Conservation (phyloP, 2,797 vertebrate genomes). For the Alfaro cultratus region DNA sequence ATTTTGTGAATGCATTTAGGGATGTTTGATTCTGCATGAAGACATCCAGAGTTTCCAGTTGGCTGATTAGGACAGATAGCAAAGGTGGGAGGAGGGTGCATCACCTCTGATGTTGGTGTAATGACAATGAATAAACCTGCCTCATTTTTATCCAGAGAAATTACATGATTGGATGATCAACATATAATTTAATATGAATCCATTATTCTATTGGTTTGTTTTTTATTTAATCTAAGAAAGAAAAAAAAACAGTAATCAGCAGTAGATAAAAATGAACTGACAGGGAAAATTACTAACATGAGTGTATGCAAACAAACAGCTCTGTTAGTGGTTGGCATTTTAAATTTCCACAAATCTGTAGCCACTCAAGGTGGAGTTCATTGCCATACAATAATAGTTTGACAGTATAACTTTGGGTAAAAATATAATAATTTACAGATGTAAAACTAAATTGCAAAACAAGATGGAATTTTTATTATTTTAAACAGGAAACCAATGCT, state of each 20-base stretch:
- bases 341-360: conserved; percentile 17
- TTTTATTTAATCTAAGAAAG: not conserved
- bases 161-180: conserved; percentile 10
- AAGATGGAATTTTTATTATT: not conserved
- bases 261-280: not conserved
- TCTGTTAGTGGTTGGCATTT: conserved; percentile 10
- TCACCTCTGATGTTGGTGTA: conserved; percentile 18
- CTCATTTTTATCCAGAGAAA: conserved; percentile 8
- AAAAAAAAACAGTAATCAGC: not conserved
- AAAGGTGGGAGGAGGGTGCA: conserved; percentile 23
- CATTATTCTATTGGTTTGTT: not conserved
- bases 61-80: conserved; percentile 35
- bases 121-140: not conserved
- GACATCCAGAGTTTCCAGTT: conserved; percentile 22
- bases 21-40: conserved; percentile 14
- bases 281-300: conserved; percentile 6
- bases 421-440: not conserved
- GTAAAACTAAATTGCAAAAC: not conserved
- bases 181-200: not conserved
- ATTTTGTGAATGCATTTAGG: conserved; percentile 31
- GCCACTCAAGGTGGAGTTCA: not conserved
- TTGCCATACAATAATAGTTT: too few relatives aligned
- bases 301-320: not conserved
- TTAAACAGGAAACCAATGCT: not conserved
- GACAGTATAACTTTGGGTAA: too few relatives aligned